These are phyloP conservation scores for Standfussiana lucernea DNA, from an alignment of 2,888 invertebrate species.

Conservation along the genomic window DNA sequence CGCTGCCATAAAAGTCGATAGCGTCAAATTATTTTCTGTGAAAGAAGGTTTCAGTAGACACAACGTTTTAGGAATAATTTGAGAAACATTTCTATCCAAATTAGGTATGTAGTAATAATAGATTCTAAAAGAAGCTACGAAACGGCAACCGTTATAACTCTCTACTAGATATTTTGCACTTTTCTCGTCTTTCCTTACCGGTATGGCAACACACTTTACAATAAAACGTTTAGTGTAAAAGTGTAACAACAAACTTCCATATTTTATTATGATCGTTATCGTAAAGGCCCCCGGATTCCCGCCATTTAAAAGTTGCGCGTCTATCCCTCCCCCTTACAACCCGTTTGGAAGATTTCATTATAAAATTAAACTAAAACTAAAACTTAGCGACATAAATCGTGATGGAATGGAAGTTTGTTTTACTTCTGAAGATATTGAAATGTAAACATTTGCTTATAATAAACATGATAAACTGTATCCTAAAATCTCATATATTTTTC, in stretches of 20 bases:
- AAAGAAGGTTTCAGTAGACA: background rate
- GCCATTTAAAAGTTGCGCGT: slow-evolving; percentile 84
- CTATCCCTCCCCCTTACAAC: slow-evolving; percentile 72
- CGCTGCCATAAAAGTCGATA: background rate
- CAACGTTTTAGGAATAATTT: background rate
- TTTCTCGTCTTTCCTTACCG: slow-evolving; percentile 71
- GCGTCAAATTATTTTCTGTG: background rate
- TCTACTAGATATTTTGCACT: background rate
- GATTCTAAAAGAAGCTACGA: background rate
- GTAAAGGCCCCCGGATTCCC: slow-evolving; percentile 83
- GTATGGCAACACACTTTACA: slow-evolving; percentile 81
- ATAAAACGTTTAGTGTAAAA: slow-evolving; percentile 89
- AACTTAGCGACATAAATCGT: slow-evolving; percentile 69
- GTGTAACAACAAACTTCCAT: slow-evolving; percentile 89
- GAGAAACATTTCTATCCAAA: background rate
- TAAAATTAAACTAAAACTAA: slow-evolving; percentile 86
- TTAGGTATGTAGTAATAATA: background rate
- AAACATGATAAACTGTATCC: background rate
- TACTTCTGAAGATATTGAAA: slow-evolving; percentile 18
- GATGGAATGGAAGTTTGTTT: slow-evolving; percentile 62
- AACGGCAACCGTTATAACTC: background rate
- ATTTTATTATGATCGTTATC: slow-evolving; percentile 90
- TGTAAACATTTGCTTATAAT: slow-evolving; percentile 1
- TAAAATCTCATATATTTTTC: background rate
- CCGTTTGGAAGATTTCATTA: slow-evolving; percentile 86